Conservation (phyloP, 2,888 invertebrate genomes). For the Drosophila quinaria region DNA sequence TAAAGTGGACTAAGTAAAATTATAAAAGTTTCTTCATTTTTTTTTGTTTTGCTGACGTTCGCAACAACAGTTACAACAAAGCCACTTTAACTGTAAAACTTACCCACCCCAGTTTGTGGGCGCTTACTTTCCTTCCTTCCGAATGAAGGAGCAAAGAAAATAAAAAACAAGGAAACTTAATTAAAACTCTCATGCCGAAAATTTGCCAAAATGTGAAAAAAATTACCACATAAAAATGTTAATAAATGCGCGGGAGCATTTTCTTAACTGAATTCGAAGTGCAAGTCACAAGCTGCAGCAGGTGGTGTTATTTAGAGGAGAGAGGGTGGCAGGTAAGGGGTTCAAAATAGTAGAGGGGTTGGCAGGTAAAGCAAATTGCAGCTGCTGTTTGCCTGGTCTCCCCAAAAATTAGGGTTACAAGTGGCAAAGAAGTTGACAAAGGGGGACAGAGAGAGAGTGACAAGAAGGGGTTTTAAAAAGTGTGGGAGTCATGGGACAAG, state of each 20-base stretch:
- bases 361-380: slow-evolving; percentile 18
- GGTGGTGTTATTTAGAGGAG: background rate
- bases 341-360: background rate
- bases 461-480: background rate
- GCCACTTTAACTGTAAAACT: background rate
- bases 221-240: slow-evolving; percentile 67
- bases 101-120: background rate
- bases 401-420: slow-evolving; percentile 14
- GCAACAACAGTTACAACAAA: slow-evolving; percentile 9
- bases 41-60: slow-evolving; percentile 26
- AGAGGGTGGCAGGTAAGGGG: background rate
- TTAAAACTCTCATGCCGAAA: slow-evolving; percentile 64
- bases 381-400: slow-evolving; percentile 6
- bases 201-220: slow-evolving; percentile 60
- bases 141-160: background rate
- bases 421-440: slow-evolving; percentile 6
- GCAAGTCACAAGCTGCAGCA: slow-evolving; percentile 18
- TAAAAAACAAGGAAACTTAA: slow-evolving; percentile 46
- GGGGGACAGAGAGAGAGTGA: background rate
- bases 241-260: slow-evolving; percentile 66
- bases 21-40: slow-evolving; percentile 57
- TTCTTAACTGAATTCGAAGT: slow-evolving; percentile 12
- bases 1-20: slow-evolving; percentile 57
- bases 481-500: background rate
- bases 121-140: background rate